A percentile compares a stretch with the other conserved stretches of the same genome.
Conservation (phyloP, 2,113 vertebrate species). For the Pteruthius melanotis region DNA sequence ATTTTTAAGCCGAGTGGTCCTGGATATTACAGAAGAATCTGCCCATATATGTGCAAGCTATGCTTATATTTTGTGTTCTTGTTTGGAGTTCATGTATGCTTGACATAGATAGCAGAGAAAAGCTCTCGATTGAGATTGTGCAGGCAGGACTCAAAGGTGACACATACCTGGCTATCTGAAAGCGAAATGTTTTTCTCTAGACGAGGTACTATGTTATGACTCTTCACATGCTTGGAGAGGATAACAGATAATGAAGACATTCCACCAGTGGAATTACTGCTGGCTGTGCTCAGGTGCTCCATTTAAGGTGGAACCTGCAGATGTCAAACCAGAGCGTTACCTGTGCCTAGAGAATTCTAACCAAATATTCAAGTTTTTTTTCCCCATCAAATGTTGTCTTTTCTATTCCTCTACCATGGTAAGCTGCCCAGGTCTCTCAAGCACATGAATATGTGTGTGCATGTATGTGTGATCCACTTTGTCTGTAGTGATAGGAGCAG, state of each 20-base stretch:
- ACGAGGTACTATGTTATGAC: not conserved
- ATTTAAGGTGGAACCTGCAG: not conserved
- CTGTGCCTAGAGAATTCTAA: not conserved
- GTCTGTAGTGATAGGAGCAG: not conserved
- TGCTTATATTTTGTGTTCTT: not conserved
- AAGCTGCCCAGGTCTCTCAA: not conserved
- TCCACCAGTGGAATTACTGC: not conserved
- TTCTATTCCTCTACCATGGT: not conserved
- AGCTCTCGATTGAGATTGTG: not conserved
- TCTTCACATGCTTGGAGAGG: not conserved
- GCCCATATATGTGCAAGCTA: accelerated
- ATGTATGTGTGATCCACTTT: not conserved
- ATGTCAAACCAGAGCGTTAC: not conserved
- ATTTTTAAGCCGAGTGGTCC: not conserved
- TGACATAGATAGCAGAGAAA: not conserved
- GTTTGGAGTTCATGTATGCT: not conserved
- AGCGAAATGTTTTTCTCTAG: not conserved
- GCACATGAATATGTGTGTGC: not conserved
- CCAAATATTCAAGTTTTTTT: not conserved
- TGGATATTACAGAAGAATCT: not conserved
- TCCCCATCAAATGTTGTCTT: accelerated
- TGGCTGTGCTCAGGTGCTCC: not conserved
- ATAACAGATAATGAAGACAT: not conserved
- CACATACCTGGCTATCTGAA: accelerated
- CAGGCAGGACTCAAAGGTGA: not conserved